Percentiles rank a stretch among this genome's conserved stretches.
Evolutionary conservation across 2,113 vertebrate genomes (phyloP).

Genomic region (Psettodes erumei): DNA sequence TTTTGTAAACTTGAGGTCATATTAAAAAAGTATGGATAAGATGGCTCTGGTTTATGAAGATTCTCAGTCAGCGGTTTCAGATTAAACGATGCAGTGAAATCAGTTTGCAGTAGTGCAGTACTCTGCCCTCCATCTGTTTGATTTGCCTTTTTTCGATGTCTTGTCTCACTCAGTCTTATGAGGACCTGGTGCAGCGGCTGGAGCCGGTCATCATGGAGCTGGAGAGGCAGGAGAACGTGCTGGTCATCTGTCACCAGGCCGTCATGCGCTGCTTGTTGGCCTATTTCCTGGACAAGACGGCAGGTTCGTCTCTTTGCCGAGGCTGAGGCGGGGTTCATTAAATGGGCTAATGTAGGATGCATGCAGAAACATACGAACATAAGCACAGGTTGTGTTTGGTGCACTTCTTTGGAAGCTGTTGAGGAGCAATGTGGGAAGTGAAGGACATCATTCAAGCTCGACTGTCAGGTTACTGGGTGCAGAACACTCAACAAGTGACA

Average conservation of each 20-base stretch:
- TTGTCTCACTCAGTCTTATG: slow-evolving; percentile 88
- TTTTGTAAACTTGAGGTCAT: no score
- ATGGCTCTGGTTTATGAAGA: neutral
- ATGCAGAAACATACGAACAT: neutral
- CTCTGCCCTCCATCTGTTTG: neutral
- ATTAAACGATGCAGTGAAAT: neutral
- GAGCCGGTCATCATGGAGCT: slow-evolving; percentile 99
- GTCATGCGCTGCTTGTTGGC: slow-evolving; percentile 98
- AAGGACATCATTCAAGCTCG: neutral
- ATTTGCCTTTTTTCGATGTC: neutral
- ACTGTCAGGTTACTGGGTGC: neutral
- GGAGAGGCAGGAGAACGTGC: slow-evolving; percentile 96
- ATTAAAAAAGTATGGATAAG: neutral
- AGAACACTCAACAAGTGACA: neutral
- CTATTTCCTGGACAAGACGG: slow-evolving; percentile 97
- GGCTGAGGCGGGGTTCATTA: neutral
- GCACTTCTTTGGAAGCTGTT: neutral
- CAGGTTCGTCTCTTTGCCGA: slow-evolving; percentile 80
- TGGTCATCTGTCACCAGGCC: slow-evolving; percentile 98
- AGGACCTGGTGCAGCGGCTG: slow-evolving; percentile 96
- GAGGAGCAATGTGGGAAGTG: neutral
- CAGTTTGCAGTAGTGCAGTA: fast-evolving
- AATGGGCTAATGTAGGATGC: neutral
- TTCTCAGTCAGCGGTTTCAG: neutral
- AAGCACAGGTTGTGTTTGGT: neutral